Base-by-base conservation (phyloP, 2,888 invertebrate species). In the Cataglyphis altisquamis region DNA sequence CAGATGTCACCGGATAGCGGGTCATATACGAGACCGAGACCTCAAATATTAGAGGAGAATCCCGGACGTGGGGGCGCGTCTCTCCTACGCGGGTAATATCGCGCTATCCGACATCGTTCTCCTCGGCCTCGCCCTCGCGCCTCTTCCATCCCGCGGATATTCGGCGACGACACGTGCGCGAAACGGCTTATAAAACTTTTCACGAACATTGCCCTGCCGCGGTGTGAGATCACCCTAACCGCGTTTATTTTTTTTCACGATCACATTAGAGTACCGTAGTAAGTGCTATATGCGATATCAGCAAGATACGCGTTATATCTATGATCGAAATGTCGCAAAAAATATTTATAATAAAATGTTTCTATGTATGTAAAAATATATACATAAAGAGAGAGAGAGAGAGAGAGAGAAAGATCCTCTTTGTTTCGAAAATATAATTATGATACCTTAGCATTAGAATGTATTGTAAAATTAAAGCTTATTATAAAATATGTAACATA, bases 1-100 rank as follows among this genome's bases (percentile, higher is more conserved):
- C 94, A 94, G 92, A 92, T 94, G 94, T 94, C 93, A 92, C 93
- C 89, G 64, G 36, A 36, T 68, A 72, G 78, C 78, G 81, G 83
- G 89, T 89, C 88, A 91, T 91, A 91, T 92, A 89, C 91, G 88
- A 91, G 92, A 90, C 90, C 89, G 89, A 92, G 93, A 93, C 92
- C 91, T 93, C 92, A 91, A 93, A 94, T 94, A 94, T 94, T 91
- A 93, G 91, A 86, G 87, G 10, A 32, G 89, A 86, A 90, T 89
- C 81, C 73, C 87, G 86, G 86, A 88, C 86, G 86, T 84, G 82
- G 52, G 10, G 36, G 36, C 36, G 32, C 68, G 84, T 84, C 36
- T 36, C 36, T 36, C 82, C 82, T 85, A 75, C 74, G 83, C 84
- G 88, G 88, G 87, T 88, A 91, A 91, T 89, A 88, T 87, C 89